These are phyloP conservation scores for Chaitophorus viminalis DNA, from an alignment of 2,888 invertebrate genomes.

Conservation along the genomic window DNA sequence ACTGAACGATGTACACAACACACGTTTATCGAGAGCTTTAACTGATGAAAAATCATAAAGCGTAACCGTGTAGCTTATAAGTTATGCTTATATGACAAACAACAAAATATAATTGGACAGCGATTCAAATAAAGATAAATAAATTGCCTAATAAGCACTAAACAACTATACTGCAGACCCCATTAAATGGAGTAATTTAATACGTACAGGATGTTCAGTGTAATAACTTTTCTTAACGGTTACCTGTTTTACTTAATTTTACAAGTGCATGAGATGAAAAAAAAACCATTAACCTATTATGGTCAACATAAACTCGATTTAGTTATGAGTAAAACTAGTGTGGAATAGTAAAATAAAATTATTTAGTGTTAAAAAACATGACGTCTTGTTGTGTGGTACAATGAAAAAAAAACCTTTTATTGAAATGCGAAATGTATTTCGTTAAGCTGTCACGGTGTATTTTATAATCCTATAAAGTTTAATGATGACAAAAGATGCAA, in stretches of 20 bases:
- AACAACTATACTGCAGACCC: background rate
- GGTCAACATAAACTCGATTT: background rate
- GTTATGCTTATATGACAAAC: no score
- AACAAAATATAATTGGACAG: background rate
- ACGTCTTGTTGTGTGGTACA: background rate
- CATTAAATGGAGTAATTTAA: background rate
- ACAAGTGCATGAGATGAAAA: background rate
- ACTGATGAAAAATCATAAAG: background rate
- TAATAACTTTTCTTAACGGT: background rate
- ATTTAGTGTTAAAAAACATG: background rate
- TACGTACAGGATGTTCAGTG: background rate
- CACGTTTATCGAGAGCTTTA: background rate
- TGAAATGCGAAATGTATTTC: no score
- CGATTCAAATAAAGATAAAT: background rate
- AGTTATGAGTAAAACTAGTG: no score
- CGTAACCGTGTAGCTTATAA: background rate
- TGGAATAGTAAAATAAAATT: background rate
- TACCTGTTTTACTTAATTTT: background rate
- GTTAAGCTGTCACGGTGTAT: no score
- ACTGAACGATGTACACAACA: no score
- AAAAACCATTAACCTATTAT: slow-evolving; percentile 1
- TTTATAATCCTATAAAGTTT: no score
- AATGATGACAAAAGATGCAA: no score
- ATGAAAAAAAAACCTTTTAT: no score
- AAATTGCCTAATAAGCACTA: background rate